Percentiles rank a stretch among this genome's conserved stretches.
Evolutionary conservation across 37 sponge, comb jelly and placozoan species (phyloP).

Genomic region (Amphimedon queenslandica): DNA sequence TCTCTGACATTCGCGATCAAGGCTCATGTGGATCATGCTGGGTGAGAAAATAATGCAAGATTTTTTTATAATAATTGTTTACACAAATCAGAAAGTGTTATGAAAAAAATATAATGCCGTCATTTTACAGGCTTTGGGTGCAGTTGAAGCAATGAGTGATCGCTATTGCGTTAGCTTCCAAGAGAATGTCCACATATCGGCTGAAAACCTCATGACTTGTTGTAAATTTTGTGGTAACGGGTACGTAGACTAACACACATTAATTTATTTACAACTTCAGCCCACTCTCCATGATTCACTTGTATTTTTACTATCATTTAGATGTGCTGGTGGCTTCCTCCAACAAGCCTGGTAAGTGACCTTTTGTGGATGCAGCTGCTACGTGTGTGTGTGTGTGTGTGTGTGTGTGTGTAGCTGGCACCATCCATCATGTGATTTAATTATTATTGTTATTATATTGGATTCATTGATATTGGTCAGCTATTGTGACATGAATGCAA

Average conservation of each 20-base stretch:
- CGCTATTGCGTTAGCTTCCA: constrained; percentile 77
- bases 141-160: constrained; percentile 96
- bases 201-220: constrained; percentile 84
- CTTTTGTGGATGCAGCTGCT: too few species aligned
- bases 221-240: constrained; percentile 90
- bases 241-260: too few species aligned
- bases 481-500: too few species aligned
- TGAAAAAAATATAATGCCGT: too few species aligned
- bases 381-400: too few species aligned
- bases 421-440: too few species aligned
- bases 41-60: constrained; percentile 49
- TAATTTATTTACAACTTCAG: too few species aligned
- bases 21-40: constrained; percentile 96
- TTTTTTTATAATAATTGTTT: background rate
- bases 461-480: too few species aligned
- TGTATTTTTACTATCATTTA: background rate
- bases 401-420: too few species aligned
- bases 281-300: too few species aligned
- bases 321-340: constrained; percentile 70
- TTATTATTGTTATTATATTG: too few species aligned
- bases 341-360: constrained; percentile 65
- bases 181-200: constrained; percentile 79
- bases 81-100: background rate
- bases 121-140: constrained; percentile 95
- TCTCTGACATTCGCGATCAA: constrained; percentile 87